A percentile compares a stretch with the other conserved stretches of the same genome.
phyloP scores from a whole-genome alignment of 37 sponge, comb jelly and placozoan species.

The Sycon ciliatum region DNA sequence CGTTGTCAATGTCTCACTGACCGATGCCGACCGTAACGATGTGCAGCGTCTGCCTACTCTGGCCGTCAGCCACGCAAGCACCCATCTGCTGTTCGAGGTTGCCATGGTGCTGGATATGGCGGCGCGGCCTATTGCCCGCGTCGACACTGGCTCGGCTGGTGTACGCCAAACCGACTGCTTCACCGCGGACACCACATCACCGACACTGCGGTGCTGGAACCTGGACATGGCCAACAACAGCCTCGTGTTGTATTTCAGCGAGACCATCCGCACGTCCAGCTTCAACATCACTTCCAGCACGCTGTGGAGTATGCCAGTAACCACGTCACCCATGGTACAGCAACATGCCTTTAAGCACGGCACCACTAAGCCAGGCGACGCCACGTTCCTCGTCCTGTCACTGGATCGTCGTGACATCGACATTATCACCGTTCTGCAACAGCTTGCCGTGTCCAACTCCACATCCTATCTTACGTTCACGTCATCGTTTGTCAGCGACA shows the following conservation, averaged over 20 bases:
- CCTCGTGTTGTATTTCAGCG: constrained; percentile 63
- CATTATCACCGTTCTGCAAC: constrained; percentile 53
- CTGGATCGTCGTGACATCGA: constrained; percentile 66
- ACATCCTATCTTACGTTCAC: constrained; percentile 56
- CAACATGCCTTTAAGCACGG: constrained; percentile 26
- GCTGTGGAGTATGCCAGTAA: neutral
- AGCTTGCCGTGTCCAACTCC: constrained; percentile 31
- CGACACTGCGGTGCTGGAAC: constrained; percentile 49
- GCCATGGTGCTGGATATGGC: constrained; percentile 69
- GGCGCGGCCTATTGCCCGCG: constrained; percentile 42
- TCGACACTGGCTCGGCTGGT: constrained; percentile 31
- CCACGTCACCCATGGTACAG: constrained; percentile 9
- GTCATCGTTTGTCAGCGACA: constrained; percentile 53
- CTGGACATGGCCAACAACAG: constrained; percentile 55
- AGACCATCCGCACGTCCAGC: constrained; percentile 54
- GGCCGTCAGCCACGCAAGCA: constrained; percentile 47
- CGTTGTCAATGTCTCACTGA: constrained; percentile 40
- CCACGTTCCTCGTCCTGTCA: constrained; percentile 23
- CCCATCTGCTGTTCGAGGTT: constrained; percentile 37
- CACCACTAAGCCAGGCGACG: constrained; percentile 28
- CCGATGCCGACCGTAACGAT: constrained; percentile 54
- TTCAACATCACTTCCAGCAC: constrained; percentile 59
- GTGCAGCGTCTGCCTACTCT: constrained; percentile 49
- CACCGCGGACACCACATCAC: constrained; percentile 56
- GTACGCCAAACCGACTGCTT: no score